phyloP scores from a whole-genome alignment of 2,888 invertebrate genomes.

The Octonoba sinensis region DNA sequence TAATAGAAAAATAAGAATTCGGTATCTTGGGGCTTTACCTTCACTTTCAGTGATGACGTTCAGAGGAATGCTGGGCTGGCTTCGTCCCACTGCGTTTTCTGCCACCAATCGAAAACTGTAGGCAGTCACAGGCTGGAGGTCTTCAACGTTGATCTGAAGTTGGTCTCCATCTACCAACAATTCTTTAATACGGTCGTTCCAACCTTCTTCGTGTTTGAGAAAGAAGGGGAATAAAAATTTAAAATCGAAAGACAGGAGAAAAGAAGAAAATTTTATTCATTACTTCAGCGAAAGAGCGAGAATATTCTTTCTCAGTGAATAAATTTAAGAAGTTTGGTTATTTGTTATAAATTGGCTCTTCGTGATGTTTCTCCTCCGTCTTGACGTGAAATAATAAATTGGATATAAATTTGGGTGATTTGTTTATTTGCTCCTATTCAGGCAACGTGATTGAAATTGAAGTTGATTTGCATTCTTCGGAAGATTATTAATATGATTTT shows the following conservation, averaged over 20 bases:
- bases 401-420: conserved; percentile 32
- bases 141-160: conserved; percentile 70
- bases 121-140: conserved; percentile 89
- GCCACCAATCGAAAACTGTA: conserved; percentile 93
- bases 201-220: conserved; percentile 22
- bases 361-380: conserved; percentile 12
- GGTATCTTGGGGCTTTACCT: conserved; percentile 71
- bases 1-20: conserved; percentile 13
- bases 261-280: conserved; percentile 5
- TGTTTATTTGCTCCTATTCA: conserved; percentile 5
- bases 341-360: conserved; percentile 25
- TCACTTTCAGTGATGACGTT: conserved; percentile 96
- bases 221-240: neutral
- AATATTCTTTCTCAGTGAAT: conserved; percentile 1
- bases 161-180: conserved; percentile 53
- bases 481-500: conserved; percentile 1
- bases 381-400: conserved; percentile 29
- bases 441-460: conserved; percentile 34
- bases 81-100: conserved; percentile 93
- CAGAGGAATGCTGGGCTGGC: conserved; percentile 91
- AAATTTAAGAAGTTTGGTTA: conserved; percentile 2
- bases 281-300: neutral
- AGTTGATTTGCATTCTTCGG: conserved; percentile 42
- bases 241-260: neutral
- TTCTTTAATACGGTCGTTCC: conserved; percentile 46